These are phyloP conservation scores for Oophaga sylvatica DNA, from an alignment of 2,797 vertebrate species.

Conservation along the genomic window DNA sequence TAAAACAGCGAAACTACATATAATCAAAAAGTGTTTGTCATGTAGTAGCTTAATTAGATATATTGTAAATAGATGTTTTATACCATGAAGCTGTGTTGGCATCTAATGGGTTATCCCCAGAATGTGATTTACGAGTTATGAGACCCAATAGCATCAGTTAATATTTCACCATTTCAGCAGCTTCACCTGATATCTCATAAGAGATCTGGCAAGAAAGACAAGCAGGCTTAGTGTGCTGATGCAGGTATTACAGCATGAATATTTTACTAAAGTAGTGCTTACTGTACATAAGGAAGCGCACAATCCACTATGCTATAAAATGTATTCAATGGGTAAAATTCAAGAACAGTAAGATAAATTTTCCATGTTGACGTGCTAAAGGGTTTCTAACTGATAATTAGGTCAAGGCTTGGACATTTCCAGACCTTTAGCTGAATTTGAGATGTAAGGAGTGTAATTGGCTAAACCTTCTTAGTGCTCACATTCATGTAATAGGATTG, in stretches of 20 bases:
- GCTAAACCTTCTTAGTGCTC: neutral
- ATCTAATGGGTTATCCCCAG: slow-evolving; percentile 22
- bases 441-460: slow-evolving; percentile 2
- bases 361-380: neutral
- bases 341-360: neutral
- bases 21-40: neutral
- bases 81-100: neutral
- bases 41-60: neutral
- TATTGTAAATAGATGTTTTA: neutral
- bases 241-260: slow-evolving; percentile 24
- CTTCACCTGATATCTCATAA: slow-evolving; percentile 23
- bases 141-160: neutral
- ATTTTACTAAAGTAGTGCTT: neutral
- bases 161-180: slow-evolving; percentile 47
- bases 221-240: slow-evolving; percentile 2
- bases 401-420: neutral
- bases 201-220: slow-evolving; percentile 17
- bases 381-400: neutral
- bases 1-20: neutral
- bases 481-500: slow-evolving; percentile 4
- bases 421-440: neutral
- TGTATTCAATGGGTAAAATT: neutral
- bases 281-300: neutral
- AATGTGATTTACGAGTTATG: neutral
- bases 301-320: neutral